These are phyloP conservation scores for Intellagama lesueurii DNA, from an alignment of 2,797 vertebrate species.

Conservation along the genomic window DNA sequence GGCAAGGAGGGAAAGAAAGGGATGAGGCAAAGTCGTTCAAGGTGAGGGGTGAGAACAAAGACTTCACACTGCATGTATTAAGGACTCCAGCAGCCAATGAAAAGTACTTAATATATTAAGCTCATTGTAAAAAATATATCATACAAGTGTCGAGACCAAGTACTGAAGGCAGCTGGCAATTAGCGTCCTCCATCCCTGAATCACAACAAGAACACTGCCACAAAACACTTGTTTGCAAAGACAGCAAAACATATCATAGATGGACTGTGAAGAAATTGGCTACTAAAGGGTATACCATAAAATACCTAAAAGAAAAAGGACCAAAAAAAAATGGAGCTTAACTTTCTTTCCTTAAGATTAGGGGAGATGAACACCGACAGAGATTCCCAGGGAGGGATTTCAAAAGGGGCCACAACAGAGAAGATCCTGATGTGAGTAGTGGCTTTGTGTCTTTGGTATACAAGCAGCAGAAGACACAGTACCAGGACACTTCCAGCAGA, in stretches of 20 bases:
- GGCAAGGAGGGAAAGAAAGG: too few relatives aligned
- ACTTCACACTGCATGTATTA: too few relatives aligned
- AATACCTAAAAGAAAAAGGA: not conserved
- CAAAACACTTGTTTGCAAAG: not conserved
- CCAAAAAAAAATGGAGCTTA: not conserved
- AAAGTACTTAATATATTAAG: too few relatives aligned
- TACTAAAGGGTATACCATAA: not conserved
- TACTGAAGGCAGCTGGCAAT: not conserved
- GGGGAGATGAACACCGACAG: not conserved
- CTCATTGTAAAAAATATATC: not conserved
- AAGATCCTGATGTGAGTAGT: not conserved
- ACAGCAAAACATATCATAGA: not conserved
- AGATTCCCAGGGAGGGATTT: not conserved
- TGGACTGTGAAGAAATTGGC: not conserved
- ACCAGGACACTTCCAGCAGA: not conserved
- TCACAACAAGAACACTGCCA: not conserved
- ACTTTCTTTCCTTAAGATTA: not conserved
- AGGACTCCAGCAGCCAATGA: too few relatives aligned
- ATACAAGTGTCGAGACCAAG: not conserved
- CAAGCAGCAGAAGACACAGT: not conserved
- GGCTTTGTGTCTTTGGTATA: too few relatives aligned
- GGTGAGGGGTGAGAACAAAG: too few relatives aligned
- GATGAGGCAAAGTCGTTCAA: not conserved
- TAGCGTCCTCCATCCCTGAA: not conserved
- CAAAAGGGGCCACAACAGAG: not conserved